A percentile compares a stretch with the other conserved stretches of the same genome.
These are phyloP conservation scores for Pharmacophagus antenor DNA, from an alignment of 2,888 invertebrate genomes.

Conservation along the genomic window DNA sequence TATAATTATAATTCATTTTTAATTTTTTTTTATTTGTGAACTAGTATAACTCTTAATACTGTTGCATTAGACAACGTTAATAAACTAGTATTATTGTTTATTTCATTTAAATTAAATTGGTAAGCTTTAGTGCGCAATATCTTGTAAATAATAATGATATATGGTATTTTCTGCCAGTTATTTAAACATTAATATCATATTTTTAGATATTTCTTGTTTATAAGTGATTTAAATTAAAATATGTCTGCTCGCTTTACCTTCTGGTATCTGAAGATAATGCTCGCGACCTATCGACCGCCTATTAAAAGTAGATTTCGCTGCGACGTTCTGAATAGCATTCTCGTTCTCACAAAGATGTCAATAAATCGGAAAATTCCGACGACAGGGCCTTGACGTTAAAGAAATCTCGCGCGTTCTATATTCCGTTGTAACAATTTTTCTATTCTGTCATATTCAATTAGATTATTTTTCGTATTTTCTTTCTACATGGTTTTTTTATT, in stretches of 20 bases:
- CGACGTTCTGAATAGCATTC: conserved; percentile 22
- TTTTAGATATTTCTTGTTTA: background rate
- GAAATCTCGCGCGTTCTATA: background rate
- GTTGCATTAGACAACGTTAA: no score
- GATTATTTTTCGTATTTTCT: background rate
- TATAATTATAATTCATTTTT: no score
- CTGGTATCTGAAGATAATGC: conserved; percentile 16
- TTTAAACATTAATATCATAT: background rate
- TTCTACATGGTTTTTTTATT: no score
- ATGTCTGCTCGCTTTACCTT: conserved; percentile 1
- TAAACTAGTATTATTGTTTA: no score
- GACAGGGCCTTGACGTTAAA: conserved; percentile 10
- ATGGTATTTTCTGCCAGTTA: no score
- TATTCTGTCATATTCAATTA: background rate
- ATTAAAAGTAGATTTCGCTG: conserved; percentile 23
- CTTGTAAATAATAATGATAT: no score
- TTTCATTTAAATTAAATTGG: no score
- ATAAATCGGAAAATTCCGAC: conserved; percentile 21
- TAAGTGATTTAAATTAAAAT: background rate
- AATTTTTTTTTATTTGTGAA: no score
- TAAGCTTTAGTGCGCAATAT: no score
- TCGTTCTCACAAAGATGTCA: conserved; percentile 21
- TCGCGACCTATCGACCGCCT: conserved; percentile 19
- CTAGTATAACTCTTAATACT: no score
- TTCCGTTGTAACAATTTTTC: background rate